A percentile compares a stretch with the other conserved stretches of the same genome.
These are phyloP conservation scores for Dunckerocampus dactyliophorus DNA, from an alignment of 2,113 vertebrate genomes.

Conservation along the genomic window DNA sequence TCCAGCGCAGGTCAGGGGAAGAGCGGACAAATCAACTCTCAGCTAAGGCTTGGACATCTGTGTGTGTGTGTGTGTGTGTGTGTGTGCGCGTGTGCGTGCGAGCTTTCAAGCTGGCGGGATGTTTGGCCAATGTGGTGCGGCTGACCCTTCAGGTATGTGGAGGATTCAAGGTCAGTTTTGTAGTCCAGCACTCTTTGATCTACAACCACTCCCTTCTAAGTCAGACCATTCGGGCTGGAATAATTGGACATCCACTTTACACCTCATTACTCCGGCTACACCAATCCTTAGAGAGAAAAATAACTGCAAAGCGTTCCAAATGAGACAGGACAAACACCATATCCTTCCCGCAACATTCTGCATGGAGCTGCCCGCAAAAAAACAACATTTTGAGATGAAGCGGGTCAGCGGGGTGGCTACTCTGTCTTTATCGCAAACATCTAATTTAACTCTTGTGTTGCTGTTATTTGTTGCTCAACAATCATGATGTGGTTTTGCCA, in stretches of 20 bases:
- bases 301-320: not conserved
- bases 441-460: slow-evolving; percentile 1
- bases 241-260: not conserved
- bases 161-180: slow-evolving; percentile 23
- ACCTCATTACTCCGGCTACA: not conserved
- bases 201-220: slow-evolving; percentile 5
- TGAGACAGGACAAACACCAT: not conserved
- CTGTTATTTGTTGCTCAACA: slow-evolving; percentile 4
- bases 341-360: slow-evolving; percentile 6
- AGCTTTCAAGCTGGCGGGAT: not conserved
- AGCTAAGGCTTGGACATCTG: not conserved
- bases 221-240: slow-evolving; percentile 5
- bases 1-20: slow-evolving; percentile 15
- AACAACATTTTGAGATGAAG: slow-evolving; percentile 16
- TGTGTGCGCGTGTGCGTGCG: not conserved
- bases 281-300: not conserved
- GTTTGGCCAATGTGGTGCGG: not conserved
- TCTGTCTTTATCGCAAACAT: not conserved
- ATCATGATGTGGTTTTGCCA: not conserved
- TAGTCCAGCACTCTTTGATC: slow-evolving; percentile 23
- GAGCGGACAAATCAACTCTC: not conserved
- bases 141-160: slow-evolving; percentile 25
- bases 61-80: slow-evolving; percentile 4
- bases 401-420: not conserved
- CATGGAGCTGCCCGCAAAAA: slow-evolving; percentile 1